A percentile compares a stretch with the other conserved stretches of the same genome.
phyloP scores from a whole-genome alignment of 2,888 invertebrate genomes.

The Ectemnius lituratus region DNA sequence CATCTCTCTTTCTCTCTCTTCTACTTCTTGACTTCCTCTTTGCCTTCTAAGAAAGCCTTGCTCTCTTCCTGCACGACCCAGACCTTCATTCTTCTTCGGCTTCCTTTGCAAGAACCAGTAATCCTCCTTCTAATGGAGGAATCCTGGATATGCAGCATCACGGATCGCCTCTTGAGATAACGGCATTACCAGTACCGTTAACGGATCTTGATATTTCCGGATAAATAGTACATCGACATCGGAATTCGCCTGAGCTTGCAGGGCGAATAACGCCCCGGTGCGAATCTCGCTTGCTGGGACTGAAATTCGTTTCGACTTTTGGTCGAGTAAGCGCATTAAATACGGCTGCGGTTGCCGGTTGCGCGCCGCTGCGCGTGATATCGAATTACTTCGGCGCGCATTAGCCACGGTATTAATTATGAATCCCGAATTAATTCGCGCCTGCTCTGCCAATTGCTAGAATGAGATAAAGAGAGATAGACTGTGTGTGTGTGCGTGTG shows the following conservation, averaged over 20 bases:
- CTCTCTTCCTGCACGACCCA: slow-evolving; percentile 9
- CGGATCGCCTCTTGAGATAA: not conserved
- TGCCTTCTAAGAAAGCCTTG: not conserved
- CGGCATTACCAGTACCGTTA: too few species aligned
- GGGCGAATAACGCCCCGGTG: too few species aligned
- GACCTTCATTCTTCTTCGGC: not conserved
- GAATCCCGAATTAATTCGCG: slow-evolving; percentile 44
- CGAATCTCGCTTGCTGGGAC: too few species aligned
- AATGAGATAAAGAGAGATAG: not conserved
- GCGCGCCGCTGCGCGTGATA: slow-evolving; percentile 27
- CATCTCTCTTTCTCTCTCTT: not conserved
- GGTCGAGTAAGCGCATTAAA: slow-evolving; percentile 18
- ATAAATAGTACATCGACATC: too few species aligned
- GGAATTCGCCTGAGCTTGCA: too few species aligned
- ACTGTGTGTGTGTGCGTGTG: not conserved
- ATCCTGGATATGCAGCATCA: slow-evolving; percentile 5
- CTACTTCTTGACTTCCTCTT: slow-evolving; percentile 16
- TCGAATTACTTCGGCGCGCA: slow-evolving; percentile 45
- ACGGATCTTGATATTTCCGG: too few species aligned
- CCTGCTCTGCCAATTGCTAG: not conserved
- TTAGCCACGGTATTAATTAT: slow-evolving; percentile 42
- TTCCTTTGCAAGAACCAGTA: slow-evolving; percentile 2
- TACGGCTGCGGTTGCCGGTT: slow-evolving; percentile 9
- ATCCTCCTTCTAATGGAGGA: slow-evolving; percentile 6
- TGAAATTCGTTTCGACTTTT: slow-evolving; percentile 37